A percentile compares a stretch with the other conserved stretches of the same genome.
Evolutionary conservation across 2,113 vertebrate genomes (phyloP).

Genomic region (Pachyramphus minor): DNA sequence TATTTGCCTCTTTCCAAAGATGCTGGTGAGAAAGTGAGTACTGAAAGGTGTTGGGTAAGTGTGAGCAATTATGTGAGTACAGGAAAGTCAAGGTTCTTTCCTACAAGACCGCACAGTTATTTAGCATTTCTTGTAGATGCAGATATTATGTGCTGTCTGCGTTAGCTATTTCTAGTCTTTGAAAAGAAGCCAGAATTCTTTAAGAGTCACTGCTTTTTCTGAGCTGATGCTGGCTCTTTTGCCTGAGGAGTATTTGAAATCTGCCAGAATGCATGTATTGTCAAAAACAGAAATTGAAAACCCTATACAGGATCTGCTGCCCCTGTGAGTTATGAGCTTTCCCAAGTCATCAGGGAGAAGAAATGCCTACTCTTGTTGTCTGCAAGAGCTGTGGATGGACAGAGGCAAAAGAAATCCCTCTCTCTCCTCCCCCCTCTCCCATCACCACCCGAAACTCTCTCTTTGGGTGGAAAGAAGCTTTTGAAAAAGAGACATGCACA

Average conservation of each 20-base stretch:
- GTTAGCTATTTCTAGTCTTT: slow-evolving; percentile 47
- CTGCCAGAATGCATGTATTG: slow-evolving; percentile 67
- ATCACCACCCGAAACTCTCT: neutral
- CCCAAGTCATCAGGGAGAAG: slow-evolving; percentile 28
- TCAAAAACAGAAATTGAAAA: slow-evolving; percentile 57
- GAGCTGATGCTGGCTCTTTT: slow-evolving; percentile 48
- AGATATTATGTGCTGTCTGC: neutral
- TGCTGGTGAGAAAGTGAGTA: neutral
- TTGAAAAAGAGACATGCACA: neutral
- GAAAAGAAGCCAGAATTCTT: slow-evolving; percentile 55
- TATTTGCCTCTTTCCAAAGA: neutral
- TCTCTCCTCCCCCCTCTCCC: neutral
- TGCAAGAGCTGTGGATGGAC: slow-evolving; percentile 33
- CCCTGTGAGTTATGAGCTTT: slow-evolving; percentile 59
- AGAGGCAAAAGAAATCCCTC: slow-evolving; percentile 31
- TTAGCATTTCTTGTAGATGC: neutral
- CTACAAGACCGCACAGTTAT: neutral
- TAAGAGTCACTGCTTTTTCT: slow-evolving; percentile 58
- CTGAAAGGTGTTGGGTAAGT: neutral
- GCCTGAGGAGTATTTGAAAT: slow-evolving; percentile 69
- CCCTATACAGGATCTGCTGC: slow-evolving; percentile 45
- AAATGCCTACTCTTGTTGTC: slow-evolving; percentile 32
- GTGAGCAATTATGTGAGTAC: neutral
- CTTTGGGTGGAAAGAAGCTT: slow-evolving; percentile 21
- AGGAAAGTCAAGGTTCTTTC: neutral